These are phyloP conservation scores for Acanthurus lineatus DNA, from an alignment of 2,797 vertebrate genomes.

Conservation along the genomic window DNA sequence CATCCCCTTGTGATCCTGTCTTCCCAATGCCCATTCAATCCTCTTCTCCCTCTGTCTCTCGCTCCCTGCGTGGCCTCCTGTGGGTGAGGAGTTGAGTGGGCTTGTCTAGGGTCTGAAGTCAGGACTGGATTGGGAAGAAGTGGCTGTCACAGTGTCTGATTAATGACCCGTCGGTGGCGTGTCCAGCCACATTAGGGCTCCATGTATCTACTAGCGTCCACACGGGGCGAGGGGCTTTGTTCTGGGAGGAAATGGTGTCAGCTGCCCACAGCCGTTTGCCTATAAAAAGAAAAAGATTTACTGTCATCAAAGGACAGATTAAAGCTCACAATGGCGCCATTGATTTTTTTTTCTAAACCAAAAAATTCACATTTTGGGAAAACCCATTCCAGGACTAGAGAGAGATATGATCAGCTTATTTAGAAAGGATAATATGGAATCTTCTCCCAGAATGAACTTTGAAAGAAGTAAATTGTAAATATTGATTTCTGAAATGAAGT, in stretches of 20 bases:
- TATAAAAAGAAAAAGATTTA: constrained; percentile 99
- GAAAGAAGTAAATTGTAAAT: constrained; percentile 99
- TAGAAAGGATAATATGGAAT: constrained; percentile 99
- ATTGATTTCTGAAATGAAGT: constrained; percentile 99
- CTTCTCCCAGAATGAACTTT: constrained; percentile 99
- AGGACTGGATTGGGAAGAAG: constrained; percentile 86
- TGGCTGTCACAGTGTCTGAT: constrained; percentile 99
- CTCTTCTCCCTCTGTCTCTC: constrained; percentile 67
- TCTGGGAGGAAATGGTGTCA: constrained; percentile 99
- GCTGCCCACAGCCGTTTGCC: constrained; percentile 97
- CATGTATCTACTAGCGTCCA: constrained; percentile 98
- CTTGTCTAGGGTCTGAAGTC: constrained; percentile 82
- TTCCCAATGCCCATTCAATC: constrained; percentile 66
- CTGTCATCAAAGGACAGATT: constrained; percentile 99
- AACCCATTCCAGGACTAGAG: constrained; percentile 96
- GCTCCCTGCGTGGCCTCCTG: constrained; percentile 80
- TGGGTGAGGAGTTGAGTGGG: constrained; percentile 78
- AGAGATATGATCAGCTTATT: constrained; percentile 99
- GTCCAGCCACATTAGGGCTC: constrained; percentile 99
- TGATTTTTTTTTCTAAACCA: constrained; percentile 93
- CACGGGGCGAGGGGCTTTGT: constrained; percentile 96
- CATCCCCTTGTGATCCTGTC: constrained; percentile 60
- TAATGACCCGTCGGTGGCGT: constrained; percentile 99
- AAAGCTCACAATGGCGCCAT: constrained; percentile 99
- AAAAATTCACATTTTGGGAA: constrained; percentile 99